A percentile compares a stretch with the other conserved stretches of the same genome.
Evolutionary conservation across 2,797 vertebrate genomes (phyloP).

Genomic region (Gadopsis bispinosus): DNA sequence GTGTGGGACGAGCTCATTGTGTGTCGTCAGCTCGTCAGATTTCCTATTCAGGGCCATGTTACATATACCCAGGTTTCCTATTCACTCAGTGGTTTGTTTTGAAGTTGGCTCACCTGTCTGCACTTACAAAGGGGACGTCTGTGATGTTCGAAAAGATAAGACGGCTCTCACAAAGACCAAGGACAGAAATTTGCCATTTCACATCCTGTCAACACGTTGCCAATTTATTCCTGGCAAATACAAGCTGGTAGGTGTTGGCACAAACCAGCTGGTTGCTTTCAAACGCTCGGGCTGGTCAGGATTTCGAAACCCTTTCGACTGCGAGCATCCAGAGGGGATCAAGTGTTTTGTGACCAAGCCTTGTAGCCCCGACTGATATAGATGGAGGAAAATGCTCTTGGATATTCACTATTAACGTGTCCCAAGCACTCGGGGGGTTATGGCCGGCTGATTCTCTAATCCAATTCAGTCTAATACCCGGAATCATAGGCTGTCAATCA

Average conservation of each 20-base stretch:
- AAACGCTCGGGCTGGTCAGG: conserved; percentile 35
- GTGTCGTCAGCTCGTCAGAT: conserved; percentile 10
- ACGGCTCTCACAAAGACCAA: background rate
- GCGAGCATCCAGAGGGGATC: conserved; percentile 22
- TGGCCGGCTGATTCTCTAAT: conserved; percentile 64
- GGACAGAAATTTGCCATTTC: conserved; percentile 14
- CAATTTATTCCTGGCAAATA: conserved; percentile 16
- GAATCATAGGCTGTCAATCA: conserved; percentile 78
- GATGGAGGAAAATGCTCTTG: conserved; percentile 30
- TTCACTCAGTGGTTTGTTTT: conserved; percentile 21
- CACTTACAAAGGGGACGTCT: background rate
- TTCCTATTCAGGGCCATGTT: conserved; percentile 24
- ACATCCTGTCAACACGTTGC: conserved; percentile 27
- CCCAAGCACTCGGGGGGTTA: conserved; percentile 41
- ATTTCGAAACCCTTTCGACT: conserved; percentile 40
- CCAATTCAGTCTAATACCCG: conserved; percentile 73
- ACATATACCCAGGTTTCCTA: background rate
- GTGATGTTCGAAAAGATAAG: conserved; percentile 9
- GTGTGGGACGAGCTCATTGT: conserved; percentile 14
- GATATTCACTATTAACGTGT: conserved; percentile 71
- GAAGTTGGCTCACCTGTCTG: conserved; percentile 15
- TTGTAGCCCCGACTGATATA: conserved; percentile 33
- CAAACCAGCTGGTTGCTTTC: conserved; percentile 28
- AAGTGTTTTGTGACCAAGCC: conserved; percentile 51
- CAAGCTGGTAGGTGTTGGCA: conserved; percentile 31